These are phyloP conservation scores for Argyrosomus japonicus DNA, from an alignment of 2,113 vertebrate species.

Conservation along the genomic window DNA sequence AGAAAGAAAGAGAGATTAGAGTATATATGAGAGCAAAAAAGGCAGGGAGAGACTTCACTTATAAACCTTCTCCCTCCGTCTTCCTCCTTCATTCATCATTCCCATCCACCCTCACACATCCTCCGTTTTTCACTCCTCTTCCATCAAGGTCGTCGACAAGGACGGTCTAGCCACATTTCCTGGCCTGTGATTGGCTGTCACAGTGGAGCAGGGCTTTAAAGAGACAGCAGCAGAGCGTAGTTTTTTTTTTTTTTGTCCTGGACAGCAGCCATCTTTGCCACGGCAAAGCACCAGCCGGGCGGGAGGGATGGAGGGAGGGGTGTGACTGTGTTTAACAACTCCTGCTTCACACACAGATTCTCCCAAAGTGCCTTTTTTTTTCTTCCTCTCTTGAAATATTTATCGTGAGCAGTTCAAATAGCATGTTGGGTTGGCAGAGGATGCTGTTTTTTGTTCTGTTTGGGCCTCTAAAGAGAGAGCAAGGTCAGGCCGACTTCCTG, in stretches of 20 bases:
- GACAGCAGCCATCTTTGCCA: conserved; percentile 52
- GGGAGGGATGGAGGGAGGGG: conserved; percentile 13
- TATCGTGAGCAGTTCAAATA: neutral
- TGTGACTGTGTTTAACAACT: conserved; percentile 16
- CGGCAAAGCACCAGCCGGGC: conserved; percentile 27
- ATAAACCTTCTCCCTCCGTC: conserved; percentile 30
- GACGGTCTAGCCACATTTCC: conserved; percentile 63
- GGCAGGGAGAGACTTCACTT: neutral
- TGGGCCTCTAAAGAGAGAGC: neutral
- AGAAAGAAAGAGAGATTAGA: conserved; percentile 19
- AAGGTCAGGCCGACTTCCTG: conserved; percentile 50
- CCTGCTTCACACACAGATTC: conserved; percentile 26
- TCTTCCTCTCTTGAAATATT: conserved; percentile 44
- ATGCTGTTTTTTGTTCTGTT: neutral
- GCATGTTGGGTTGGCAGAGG: neutral
- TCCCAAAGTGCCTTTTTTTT: conserved; percentile 31
- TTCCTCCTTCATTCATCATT: conserved; percentile 39
- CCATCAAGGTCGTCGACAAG: conserved; percentile 80
- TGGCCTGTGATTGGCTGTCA: conserved; percentile 68
- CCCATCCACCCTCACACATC: conserved; percentile 35
- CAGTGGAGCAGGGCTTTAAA: conserved; percentile 70
- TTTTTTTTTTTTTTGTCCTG: neutral
- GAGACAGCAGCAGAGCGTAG: conserved; percentile 55
- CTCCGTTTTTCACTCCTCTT: conserved; percentile 36
- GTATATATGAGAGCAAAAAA: neutral